These are phyloP conservation scores for Ceyx melanurus DNA, from an alignment of 2,113 vertebrate species.

Conservation along the genomic window DNA sequence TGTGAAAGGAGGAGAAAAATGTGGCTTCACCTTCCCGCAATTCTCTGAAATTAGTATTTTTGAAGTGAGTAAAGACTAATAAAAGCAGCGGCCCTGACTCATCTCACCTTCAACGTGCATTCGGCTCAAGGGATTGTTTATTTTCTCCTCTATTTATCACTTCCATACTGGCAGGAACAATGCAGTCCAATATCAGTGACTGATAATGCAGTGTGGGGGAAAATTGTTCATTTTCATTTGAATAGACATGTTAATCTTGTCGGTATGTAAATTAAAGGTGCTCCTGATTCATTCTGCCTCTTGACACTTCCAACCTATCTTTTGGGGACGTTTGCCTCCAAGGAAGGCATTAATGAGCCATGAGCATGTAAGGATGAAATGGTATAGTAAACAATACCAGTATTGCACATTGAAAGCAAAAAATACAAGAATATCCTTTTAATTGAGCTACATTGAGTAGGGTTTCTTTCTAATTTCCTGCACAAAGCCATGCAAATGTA, in stretches of 20 bases:
- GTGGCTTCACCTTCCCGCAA: neutral
- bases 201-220: neutral
- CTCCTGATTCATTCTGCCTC: neutral
- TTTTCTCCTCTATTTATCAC: neutral
- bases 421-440: neutral
- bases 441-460: neutral
- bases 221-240: neutral
- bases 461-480: conserved; percentile 5
- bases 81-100: neutral
- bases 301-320: neutral
- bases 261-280: neutral
- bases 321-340: neutral
- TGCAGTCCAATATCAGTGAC: neutral
- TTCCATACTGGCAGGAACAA: neutral
- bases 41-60: neutral
- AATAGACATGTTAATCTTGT: neutral
- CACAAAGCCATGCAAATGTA: neutral
- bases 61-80: neutral
- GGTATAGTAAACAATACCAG: neutral
- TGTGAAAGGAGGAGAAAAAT: neutral
- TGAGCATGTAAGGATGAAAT: neutral
- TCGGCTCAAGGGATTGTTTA: neutral
- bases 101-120: neutral
- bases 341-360: neutral
- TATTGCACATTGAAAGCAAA: neutral